Conservation (phyloP, 2,797 vertebrate species). For the Enteromius fasciolatus region DNA sequence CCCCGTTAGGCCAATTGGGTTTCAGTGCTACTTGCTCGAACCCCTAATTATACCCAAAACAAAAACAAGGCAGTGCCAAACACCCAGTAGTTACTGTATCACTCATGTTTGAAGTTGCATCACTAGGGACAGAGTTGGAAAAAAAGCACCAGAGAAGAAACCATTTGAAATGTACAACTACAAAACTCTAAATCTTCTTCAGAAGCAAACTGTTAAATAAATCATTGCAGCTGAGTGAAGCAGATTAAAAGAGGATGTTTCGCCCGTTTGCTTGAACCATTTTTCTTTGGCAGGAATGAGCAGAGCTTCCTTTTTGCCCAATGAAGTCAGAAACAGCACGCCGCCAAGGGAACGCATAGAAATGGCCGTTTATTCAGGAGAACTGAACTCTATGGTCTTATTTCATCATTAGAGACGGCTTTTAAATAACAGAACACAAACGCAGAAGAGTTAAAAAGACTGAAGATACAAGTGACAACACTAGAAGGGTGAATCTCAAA, state of each 20-base stretch:
- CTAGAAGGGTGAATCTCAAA: not conserved
- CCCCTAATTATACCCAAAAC: slow-evolving; percentile 26
- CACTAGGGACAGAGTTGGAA: slow-evolving; percentile 39
- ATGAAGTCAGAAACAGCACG: slow-evolving; percentile 24
- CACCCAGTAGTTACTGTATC: slow-evolving; percentile 23
- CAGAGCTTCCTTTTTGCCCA: slow-evolving; percentile 15
- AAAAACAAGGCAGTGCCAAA: slow-evolving; percentile 38
- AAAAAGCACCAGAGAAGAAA: slow-evolving; percentile 26
- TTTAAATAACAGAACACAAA: not conserved
- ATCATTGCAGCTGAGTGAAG: slow-evolving; percentile 41
- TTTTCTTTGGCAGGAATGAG: slow-evolving; percentile 13
- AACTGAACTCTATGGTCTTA: slow-evolving; percentile 14
- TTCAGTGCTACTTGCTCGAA: no score
- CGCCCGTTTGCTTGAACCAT: slow-evolving; percentile 33
- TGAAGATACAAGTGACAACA: not conserved
- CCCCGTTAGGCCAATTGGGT: no score
- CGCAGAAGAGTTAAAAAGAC: not conserved
- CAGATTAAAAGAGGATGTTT: slow-evolving; percentile 48
- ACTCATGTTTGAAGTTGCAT: slow-evolving; percentile 22
- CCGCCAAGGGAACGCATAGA: slow-evolving; percentile 2
- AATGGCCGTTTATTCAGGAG: slow-evolving; percentile 13
- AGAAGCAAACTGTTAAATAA: slow-evolving; percentile 48
- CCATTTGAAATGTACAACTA: slow-evolving; percentile 48
- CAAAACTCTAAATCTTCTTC: slow-evolving; percentile 41
- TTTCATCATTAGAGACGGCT: slow-evolving; percentile 1